phyloP scores from a whole-genome alignment of 2,113 vertebrate genomes.

The Meles meles region DNA sequence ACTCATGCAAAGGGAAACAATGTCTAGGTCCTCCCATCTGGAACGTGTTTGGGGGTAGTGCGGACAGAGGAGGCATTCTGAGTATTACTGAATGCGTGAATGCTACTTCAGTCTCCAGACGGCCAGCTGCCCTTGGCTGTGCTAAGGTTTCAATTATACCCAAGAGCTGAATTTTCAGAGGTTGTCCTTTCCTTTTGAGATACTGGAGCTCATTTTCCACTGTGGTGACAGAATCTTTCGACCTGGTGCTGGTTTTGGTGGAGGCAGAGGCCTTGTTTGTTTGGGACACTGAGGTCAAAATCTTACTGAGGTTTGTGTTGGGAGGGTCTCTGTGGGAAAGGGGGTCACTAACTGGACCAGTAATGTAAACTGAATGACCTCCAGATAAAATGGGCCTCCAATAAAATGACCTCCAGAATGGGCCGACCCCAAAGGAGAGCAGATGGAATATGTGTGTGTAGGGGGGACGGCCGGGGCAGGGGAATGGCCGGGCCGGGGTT shows the following conservation, averaged over 20 bases:
- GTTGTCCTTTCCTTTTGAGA: neutral
- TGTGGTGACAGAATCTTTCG: neutral
- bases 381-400: neutral
- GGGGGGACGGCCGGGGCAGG: fast-evolving
- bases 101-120: constrained; percentile 14
- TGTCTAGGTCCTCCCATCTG: neutral
- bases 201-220: neutral
- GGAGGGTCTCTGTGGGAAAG: neutral
- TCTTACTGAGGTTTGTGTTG: neutral
- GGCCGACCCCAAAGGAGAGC: neutral
- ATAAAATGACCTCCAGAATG: neutral
- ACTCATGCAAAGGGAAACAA: neutral
- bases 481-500: neutral
- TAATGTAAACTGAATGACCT: neutral
- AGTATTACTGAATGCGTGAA: neutral
- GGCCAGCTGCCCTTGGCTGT: constrained; percentile 15
- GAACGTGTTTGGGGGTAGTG: neutral
- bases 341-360: neutral
- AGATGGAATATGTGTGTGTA: neutral
- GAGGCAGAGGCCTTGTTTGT: neutral
- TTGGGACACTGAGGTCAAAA: neutral
- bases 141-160: constrained; percentile 8
- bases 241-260: neutral
- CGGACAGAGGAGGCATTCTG: constrained; percentile 43
- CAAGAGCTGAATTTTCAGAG: neutral